Evolutionary conservation across 2,113 vertebrate species (phyloP).

Genomic region (Daubentonia madagascariensis): DNA sequence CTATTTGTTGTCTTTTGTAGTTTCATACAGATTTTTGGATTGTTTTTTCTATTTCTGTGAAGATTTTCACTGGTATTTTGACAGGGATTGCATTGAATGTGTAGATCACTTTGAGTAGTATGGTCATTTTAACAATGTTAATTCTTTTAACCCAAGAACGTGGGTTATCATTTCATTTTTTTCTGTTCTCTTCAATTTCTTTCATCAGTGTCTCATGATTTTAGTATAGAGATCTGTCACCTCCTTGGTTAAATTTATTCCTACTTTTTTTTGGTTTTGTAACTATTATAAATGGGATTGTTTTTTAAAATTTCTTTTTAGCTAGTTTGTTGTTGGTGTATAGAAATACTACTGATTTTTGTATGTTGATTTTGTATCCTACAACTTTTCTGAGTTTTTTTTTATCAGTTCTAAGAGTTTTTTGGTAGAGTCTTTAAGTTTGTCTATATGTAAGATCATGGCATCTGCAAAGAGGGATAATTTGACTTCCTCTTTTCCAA

Average conservation of each 20-base stretch:
- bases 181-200: neutral
- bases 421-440: neutral
- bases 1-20: no score
- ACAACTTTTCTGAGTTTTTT: neutral
- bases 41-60: no score
- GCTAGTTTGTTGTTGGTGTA: neutral
- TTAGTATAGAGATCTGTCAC: neutral
- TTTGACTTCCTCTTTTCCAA: neutral
- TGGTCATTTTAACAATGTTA: neutral
- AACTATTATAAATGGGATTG: neutral
- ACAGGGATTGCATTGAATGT: neutral
- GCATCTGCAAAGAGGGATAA: neutral
- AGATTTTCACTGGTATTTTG: neutral
- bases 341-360: neutral
- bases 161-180: neutral
- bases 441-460: neutral
- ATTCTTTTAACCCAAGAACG: neutral
- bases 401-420: neutral
- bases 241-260: neutral
- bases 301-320: neutral
- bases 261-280: neutral
- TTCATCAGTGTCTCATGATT: neutral
- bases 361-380: neutral
- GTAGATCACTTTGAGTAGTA: neutral
- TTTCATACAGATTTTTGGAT: no score